Percentiles rank a stretch among this genome's conserved stretches.
Evolutionary conservation across 2,113 vertebrate species (phyloP).

Genomic region (Caranx ignobilis): DNA sequence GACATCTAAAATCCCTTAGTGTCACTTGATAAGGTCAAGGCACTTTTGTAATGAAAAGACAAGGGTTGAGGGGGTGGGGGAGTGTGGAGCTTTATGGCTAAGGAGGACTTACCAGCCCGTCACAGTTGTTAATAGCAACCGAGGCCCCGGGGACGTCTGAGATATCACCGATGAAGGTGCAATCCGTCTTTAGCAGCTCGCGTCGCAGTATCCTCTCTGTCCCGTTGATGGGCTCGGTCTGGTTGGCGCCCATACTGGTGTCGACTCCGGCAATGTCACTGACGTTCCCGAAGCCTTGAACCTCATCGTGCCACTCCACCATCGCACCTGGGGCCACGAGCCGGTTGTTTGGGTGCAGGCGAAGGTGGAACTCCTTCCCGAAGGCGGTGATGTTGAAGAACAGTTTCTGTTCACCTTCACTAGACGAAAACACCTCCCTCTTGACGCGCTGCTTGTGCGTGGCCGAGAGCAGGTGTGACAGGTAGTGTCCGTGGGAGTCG

Average conservation of each 20-base stretch:
- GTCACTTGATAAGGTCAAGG: slow-evolving; percentile 69
- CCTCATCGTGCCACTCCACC: slow-evolving; percentile 92
- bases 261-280: slow-evolving; percentile 2
- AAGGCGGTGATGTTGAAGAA: slow-evolving; percentile 96
- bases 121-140: slow-evolving; percentile 98
- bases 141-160: slow-evolving; percentile 91
- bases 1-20: slow-evolving; percentile 42
- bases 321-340: slow-evolving; percentile 91
- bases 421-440: slow-evolving; percentile 78
- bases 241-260: not conserved
- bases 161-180: slow-evolving; percentile 95
- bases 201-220: slow-evolving; percentile 83
- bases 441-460: slow-evolving; percentile 88
- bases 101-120: slow-evolving; percentile 93
- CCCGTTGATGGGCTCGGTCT: slow-evolving; percentile 18
- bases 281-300: slow-evolving; percentile 44
- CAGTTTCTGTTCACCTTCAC: slow-evolving; percentile 72
- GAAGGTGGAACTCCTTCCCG: slow-evolving; percentile 93
- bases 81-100: slow-evolving; percentile 1
- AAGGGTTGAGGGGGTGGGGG: slow-evolving; percentile 9
- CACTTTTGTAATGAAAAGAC: slow-evolving; percentile 40
- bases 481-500: slow-evolving; percentile 88
- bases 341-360: slow-evolving; percentile 87
- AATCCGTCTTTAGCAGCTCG: slow-evolving; percentile 91
- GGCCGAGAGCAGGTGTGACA: slow-evolving; percentile 91